A percentile compares a stretch with the other conserved stretches of the same genome.
Evolutionary conservation across 2,888 invertebrate genomes (phyloP).

Genomic region (Spodoptera littoralis): DNA sequence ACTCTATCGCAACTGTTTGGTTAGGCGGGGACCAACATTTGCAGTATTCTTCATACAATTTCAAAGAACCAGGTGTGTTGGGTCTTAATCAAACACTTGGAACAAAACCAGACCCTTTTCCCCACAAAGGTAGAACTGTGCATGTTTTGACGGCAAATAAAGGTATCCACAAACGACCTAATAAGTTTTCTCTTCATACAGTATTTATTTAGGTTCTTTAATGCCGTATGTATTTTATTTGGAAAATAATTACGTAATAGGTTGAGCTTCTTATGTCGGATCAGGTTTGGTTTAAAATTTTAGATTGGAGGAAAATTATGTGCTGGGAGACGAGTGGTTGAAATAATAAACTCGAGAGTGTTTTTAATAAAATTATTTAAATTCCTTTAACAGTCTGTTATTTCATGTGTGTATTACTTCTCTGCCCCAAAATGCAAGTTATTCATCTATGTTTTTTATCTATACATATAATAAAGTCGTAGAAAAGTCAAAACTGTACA

Average conservation of each 20-base stretch:
- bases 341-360: neutral
- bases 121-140: slow-evolving; percentile 55
- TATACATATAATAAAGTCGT: no score
- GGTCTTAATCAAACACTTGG: slow-evolving; percentile 66
- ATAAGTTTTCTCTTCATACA: slow-evolving; percentile 45
- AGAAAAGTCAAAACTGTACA: no score
- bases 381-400: no score
- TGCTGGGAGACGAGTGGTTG: neutral
- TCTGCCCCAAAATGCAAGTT: no score
- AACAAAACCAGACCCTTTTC: slow-evolving; percentile 54
- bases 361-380: no score
- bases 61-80: slow-evolving; percentile 67
- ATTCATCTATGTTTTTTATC: no score
- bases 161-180: slow-evolving; percentile 50
- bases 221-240: slow-evolving; percentile 49
- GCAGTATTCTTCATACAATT: slow-evolving; percentile 60
- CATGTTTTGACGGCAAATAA: slow-evolving; percentile 65
- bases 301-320: no score
- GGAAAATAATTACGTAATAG: slow-evolving; percentile 41
- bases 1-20: slow-evolving; percentile 51
- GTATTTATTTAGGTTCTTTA: slow-evolving; percentile 55
- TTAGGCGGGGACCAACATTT: slow-evolving; percentile 61
- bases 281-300: slow-evolving; percentile 6
- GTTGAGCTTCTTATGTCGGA: slow-evolving; percentile 44
- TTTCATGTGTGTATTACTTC: no score